phyloP scores from a whole-genome alignment of 2,797 vertebrate genomes.

The Tachyglossus aculeatus region DNA sequence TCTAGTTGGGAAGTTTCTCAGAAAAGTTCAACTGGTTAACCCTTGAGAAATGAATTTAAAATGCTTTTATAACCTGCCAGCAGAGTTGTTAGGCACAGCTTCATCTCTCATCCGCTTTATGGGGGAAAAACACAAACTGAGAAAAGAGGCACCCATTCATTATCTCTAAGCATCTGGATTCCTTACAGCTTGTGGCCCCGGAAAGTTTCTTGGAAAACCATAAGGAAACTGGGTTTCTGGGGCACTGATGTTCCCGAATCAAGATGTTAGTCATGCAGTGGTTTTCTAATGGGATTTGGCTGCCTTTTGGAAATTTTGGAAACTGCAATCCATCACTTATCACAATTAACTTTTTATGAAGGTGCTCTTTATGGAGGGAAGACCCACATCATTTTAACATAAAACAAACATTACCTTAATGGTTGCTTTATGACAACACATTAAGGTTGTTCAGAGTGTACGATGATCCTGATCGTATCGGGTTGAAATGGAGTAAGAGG shows the following conservation, averaged over 20 bases:
- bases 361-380: conserved; percentile 48
- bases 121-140: background rate
- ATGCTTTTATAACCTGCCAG: background rate
- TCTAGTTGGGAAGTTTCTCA: background rate
- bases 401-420: conserved; percentile 4
- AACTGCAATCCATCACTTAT: conserved; percentile 52
- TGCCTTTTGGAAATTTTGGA: conserved; percentile 52
- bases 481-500: background rate
- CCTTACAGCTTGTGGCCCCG: conserved; percentile 9
- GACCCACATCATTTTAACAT: conserved; percentile 42
- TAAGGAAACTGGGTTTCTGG: conserved; percentile 40
- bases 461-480: background rate
- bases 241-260: conserved; percentile 38
- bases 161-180: conserved; percentile 20
- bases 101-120: conserved; percentile 16
- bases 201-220: conserved; percentile 52
- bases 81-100: background rate
- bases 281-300: conserved; percentile 54
- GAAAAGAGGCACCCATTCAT: background rate
- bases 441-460: no score
- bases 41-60: background rate
- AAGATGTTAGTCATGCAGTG: conserved; percentile 59
- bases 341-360: conserved; percentile 46
- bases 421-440: background rate
- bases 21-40: background rate